Conservation (phyloP, 2,888 invertebrate species). For the Ceriagrion tenellum region DNA sequence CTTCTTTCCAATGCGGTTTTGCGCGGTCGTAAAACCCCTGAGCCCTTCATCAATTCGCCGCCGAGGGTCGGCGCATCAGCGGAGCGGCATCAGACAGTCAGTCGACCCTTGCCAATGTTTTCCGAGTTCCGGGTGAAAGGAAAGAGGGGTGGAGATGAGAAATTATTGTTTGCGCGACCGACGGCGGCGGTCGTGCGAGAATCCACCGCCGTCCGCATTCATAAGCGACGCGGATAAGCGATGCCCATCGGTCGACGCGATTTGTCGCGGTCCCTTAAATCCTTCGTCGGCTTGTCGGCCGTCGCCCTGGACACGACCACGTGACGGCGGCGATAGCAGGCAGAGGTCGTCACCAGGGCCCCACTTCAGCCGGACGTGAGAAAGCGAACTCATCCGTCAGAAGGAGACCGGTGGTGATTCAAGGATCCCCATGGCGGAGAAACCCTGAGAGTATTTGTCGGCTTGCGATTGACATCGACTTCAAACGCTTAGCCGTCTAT, state of each 20-base stretch:
- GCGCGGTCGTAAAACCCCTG: no score
- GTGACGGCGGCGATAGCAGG: neutral
- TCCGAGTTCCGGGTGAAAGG: no score
- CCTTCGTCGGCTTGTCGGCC: neutral
- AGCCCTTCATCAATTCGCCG: no score
- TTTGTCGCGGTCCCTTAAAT: neutral
- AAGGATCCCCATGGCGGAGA: no score
- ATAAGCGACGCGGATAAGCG: neutral
- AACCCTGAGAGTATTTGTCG: no score
- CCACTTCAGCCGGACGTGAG: neutral
- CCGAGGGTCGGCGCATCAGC: no score
- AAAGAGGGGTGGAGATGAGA: neutral
- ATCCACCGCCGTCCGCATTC: slow-evolving; percentile 3
- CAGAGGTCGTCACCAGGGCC: neutral
- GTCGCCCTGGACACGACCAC: neutral
- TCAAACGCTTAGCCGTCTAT: no score
- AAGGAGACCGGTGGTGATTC: no score
- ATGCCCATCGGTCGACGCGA: neutral
- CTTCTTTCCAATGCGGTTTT: no score
- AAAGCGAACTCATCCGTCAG: neutral
- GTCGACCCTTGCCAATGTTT: no score
- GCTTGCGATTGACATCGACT: no score
- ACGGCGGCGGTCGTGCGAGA: neutral
- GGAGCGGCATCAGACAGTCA: no score
- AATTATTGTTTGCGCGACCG: neutral